Evolutionary conservation across 2,113 vertebrate genomes (phyloP).

Genomic region (Antennarius striatus): DNA sequence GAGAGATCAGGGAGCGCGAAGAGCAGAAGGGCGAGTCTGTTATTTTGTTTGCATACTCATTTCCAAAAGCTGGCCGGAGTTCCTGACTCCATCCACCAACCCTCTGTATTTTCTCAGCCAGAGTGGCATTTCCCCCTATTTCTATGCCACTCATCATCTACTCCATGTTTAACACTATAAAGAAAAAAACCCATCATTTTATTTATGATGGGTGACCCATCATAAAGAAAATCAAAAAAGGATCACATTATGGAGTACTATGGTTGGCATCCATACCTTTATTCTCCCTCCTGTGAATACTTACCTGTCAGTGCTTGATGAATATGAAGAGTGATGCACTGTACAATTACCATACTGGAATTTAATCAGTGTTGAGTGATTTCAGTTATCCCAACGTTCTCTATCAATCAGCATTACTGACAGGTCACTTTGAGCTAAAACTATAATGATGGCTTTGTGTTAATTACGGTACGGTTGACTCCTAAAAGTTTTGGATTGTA

Average conservation of each 20-base stretch:
- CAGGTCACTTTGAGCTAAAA: constrained; percentile 32
- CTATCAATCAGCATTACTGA: constrained; percentile 62
- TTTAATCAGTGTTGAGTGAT: constrained; percentile 73
- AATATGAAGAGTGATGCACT: constrained; percentile 61
- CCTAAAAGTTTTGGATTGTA: constrained; percentile 10
- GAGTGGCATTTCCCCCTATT: background rate
- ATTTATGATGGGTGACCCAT: background rate
- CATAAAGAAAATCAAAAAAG: constrained; percentile 19
- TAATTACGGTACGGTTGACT: constrained; percentile 1
- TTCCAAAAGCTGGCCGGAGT: constrained; percentile 54
- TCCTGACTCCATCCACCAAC: constrained; percentile 37
- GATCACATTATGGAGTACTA: constrained; percentile 35
- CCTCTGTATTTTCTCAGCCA: constrained; percentile 26
- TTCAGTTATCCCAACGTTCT: constrained; percentile 30
- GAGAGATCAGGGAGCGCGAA: constrained; percentile 45
- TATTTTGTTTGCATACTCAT: constrained; percentile 48
- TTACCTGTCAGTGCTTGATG: constrained; percentile 61
- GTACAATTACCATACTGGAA: constrained; percentile 56
- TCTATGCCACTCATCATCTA: constrained; percentile 1
- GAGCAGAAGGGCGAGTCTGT: constrained; percentile 40
- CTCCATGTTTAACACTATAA: constrained; percentile 36
- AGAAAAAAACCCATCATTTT: constrained; percentile 10
- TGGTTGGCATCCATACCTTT: constrained; percentile 44
- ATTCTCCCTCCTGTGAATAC: constrained; percentile 47
- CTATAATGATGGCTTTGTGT: constrained; percentile 14